Conservation (phyloP, 2,888 invertebrate genomes). For the Acanthosepion esculentum region DNA sequence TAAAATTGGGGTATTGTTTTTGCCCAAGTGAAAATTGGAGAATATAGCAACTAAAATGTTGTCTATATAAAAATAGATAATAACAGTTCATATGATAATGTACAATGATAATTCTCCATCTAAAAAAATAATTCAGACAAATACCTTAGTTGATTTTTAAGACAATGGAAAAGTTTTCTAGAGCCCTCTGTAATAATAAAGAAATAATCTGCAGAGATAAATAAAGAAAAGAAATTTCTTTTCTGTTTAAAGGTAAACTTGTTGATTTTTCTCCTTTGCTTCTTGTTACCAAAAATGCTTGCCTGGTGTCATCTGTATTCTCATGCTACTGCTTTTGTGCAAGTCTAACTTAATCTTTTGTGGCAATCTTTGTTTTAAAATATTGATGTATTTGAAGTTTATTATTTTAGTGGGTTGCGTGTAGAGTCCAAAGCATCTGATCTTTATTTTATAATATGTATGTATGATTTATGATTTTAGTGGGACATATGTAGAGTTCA, state of each 20-base stretch:
- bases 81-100: no score
- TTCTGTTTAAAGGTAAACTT: neutral
- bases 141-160: no score
- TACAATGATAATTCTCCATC: no score
- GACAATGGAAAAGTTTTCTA: neutral
- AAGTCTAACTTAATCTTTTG: neutral
- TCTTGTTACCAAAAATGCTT: neutral
- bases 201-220: neutral
- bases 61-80: no score
- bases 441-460: neutral
- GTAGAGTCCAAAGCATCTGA: neutral
- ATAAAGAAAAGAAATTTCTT: neutral
- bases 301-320: neutral
- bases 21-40: no score
- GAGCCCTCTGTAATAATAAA: neutral
- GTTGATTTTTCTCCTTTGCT: neutral
- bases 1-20: no score
- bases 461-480: neutral
- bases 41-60: no score
- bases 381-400: neutral
- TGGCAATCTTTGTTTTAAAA: neutral
- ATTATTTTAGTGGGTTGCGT: neutral
- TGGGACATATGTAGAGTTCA: neutral
- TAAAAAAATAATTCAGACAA: no score
- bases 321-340: neutral